Conservation (phyloP, 2,113 vertebrate genomes). For the Scartelaos histophorus region DNA sequence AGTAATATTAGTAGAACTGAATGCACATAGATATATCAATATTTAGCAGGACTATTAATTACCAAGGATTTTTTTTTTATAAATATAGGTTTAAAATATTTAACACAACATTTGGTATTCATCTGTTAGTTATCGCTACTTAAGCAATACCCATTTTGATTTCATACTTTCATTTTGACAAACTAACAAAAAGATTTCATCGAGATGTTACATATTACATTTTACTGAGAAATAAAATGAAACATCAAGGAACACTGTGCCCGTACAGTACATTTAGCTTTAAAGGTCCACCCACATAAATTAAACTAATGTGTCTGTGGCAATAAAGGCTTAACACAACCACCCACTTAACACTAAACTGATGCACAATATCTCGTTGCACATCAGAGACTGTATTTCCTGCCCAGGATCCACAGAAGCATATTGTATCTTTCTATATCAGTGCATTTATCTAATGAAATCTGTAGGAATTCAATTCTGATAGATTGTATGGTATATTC, state of each 20-base stretch:
- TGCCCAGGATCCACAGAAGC: constrained; percentile 19
- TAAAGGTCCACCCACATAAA: constrained; percentile 20
- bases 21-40: no score
- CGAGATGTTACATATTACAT: background rate
- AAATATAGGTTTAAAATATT: no score
- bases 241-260: background rate
- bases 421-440: constrained; percentile 20
- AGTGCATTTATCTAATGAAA: constrained; percentile 13
- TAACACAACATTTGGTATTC: no score
- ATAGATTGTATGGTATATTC: background rate
- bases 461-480: constrained; percentile 16
- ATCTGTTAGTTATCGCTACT: background rate
- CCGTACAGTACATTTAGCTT: constrained; percentile 20
- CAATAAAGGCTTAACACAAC: constrained; percentile 25
- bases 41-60: no score
- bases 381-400: constrained; percentile 32
- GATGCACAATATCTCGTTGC: constrained; percentile 39
- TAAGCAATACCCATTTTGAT: no score
- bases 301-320: constrained; percentile 24
- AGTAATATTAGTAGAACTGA: background rate
- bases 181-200: background rate
- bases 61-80: no score
- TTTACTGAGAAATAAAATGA: background rate
- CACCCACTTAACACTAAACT: constrained; percentile 9
- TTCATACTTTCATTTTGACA: background rate